Evolutionary conservation across 2,797 vertebrate genomes (phyloP), one percentile per base, ranked within the genome.

Genomic region (Sitta carolinensis): DNA sequence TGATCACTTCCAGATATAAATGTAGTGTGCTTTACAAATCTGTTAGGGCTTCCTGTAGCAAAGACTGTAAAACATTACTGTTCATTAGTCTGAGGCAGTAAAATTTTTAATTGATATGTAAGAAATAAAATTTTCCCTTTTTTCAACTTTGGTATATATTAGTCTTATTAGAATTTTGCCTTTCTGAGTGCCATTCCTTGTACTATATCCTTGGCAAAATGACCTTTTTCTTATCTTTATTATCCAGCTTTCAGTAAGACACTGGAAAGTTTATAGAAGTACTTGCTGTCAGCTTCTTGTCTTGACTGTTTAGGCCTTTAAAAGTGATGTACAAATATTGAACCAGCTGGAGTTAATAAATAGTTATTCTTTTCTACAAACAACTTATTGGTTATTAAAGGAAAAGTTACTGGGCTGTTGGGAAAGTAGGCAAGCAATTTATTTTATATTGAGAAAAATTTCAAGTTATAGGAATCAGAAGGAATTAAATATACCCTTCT

Each of bases 141-240:
- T 88, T 54, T 75, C 4, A 9, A 67, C 62, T 77, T 79, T 74
- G 22, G 11, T 76, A 51, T 74, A 47, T 86, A 70, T 52, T 74
- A 30, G 34, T 5, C 2, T 74, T 77, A 52, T 8, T 64, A 47
- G 23, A 45, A 72, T 69, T 78, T 89, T 87, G 21, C 23, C 36
- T 76, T 89, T 92, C 13, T 4, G 29, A 62, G 40, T 47, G 27
- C 27, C 63, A 5, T 66, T 81, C 10, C 26, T 80, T 74, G 10
- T 58, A 15, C 30, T 29, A 5, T 61, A 72, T 82, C 81, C 78
- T 94, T 94, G 73, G 32, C 23, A 76, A 84, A 68, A 78, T 75
- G 89, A 91, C 85, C 72, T 86, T 93, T 79, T 87, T 16, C 75
- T 93, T 97, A 96, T 94, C 96, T 97, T 94, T 96, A 84, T 88